Conservation (phyloP, 2,797 vertebrate genomes). For the Chelidonichthys spinosus region DNA sequence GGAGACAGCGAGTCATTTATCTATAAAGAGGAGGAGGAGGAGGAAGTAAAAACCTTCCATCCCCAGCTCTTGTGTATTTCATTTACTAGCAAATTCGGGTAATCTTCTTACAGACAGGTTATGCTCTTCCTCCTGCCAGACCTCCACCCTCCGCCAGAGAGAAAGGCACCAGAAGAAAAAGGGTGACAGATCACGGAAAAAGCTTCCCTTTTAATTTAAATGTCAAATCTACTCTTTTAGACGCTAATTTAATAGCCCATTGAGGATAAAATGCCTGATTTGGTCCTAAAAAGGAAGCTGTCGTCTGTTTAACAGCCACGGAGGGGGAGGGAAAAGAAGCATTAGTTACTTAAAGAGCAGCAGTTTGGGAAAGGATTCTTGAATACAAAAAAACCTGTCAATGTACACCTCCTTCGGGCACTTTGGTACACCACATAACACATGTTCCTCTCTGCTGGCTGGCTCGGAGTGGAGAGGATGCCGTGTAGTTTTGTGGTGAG, state of each 20-base stretch:
- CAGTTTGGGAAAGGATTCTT: conserved; percentile 55
- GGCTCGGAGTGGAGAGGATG: conserved; percentile 67
- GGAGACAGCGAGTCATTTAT: conserved; percentile 85
- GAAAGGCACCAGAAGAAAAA: conserved; percentile 42
- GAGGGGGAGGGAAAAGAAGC: conserved; percentile 12
- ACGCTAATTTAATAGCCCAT: background rate
- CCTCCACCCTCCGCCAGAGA: conserved; percentile 60
- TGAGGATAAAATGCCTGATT: conserved; percentile 13
- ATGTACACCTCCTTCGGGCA: conserved; percentile 72
- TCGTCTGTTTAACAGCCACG: background rate
- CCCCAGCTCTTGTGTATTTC: conserved; percentile 80
- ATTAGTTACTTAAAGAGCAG: conserved; percentile 49
- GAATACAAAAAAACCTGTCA: conserved; percentile 68
- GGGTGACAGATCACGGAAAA: conserved; percentile 14
- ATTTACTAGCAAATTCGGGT: conserved; percentile 85
- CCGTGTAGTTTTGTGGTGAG: conserved; percentile 81
- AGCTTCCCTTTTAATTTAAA: conserved; percentile 18
- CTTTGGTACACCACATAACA: conserved; percentile 81
- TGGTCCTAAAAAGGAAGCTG: background rate
- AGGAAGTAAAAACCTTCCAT: conserved; percentile 84
- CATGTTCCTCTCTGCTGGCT: conserved; percentile 72
- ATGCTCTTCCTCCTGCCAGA: conserved; percentile 70
- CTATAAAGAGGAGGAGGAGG: conserved; percentile 80
- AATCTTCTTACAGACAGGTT: conserved; percentile 74
- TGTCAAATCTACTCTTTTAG: background rate